Evolutionary conservation across 2,888 invertebrate genomes (phyloP).

Genomic region (Brachylomia viminalis): DNA sequence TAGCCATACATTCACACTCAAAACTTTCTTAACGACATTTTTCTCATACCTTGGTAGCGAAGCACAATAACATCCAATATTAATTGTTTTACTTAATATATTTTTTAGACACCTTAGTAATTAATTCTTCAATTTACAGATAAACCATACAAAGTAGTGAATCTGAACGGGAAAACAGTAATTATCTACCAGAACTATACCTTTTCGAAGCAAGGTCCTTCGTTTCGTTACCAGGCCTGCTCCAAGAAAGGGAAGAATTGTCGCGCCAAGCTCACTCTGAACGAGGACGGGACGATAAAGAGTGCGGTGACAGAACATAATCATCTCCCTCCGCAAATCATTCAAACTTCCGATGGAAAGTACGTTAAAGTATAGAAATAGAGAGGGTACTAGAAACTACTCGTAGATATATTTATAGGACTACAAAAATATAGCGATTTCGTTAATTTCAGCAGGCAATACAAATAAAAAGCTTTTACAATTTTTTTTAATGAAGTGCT

Average conservation of each 20-base stretch:
- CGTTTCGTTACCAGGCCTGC: slow-evolving; percentile 57
- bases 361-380: slow-evolving; percentile 27
- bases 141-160: slow-evolving; percentile 25
- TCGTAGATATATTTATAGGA: not conserved
- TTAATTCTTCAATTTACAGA: slow-evolving; percentile 32
- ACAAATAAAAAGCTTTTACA: not conserved
- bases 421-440: not conserved
- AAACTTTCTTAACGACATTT: not conserved
- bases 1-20: not conserved
- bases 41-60: not conserved
- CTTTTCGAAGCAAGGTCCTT: slow-evolving; percentile 58
- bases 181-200: slow-evolving; percentile 61
- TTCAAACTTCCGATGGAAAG: slow-evolving; percentile 29
- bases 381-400: not conserved
- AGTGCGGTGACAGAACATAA: slow-evolving; percentile 60
- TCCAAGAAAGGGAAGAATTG: slow-evolving; percentile 61
- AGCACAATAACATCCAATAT: not conserved
- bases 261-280: slow-evolving; percentile 65
- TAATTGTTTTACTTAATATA: not conserved
- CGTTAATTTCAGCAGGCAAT: not conserved
- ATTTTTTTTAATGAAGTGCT: not conserved
- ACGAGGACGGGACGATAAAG: slow-evolving; percentile 57
- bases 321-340: slow-evolving; percentile 65
- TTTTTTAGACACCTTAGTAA: not conserved
- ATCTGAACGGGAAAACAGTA: slow-evolving; percentile 40